Evolutionary conservation across 2,797 vertebrate species (phyloP).

Genomic region (Buceros bicornis): DNA sequence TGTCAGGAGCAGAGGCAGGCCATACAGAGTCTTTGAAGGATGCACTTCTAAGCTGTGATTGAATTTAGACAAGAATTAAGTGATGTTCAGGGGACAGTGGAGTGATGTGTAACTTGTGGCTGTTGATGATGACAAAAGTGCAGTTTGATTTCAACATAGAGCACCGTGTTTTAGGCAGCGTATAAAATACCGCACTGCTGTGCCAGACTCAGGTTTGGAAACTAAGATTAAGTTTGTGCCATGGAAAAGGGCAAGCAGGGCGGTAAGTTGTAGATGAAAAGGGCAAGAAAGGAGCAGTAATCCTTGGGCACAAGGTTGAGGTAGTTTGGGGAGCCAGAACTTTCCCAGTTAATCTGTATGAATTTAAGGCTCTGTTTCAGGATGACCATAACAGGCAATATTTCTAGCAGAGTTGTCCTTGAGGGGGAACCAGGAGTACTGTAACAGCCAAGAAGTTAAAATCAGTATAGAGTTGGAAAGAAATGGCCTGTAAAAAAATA

Average conservation of each 20-base stretch:
- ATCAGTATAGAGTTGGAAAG: neutral
- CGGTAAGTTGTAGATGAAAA: neutral
- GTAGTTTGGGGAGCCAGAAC: neutral
- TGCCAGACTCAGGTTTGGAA: neutral
- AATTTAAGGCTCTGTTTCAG: neutral
- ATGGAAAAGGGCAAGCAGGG: neutral
- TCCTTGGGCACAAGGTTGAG: neutral
- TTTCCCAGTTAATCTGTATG: neutral
- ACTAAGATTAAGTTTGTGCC: neutral
- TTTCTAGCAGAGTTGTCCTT: slow-evolving; percentile 27
- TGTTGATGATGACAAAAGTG: neutral
- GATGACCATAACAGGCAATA: slow-evolving; percentile 3
- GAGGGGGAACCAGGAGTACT: neutral
- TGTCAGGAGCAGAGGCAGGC: neutral
- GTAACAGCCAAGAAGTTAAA: slow-evolving; percentile 25
- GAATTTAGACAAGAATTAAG: neutral
- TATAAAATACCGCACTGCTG: neutral
- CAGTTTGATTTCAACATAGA: neutral
- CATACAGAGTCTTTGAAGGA: neutral
- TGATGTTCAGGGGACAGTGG: neutral
- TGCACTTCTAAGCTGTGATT: neutral
- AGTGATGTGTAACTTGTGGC: neutral
- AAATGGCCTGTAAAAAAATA: slow-evolving; percentile 32
- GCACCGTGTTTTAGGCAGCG: neutral
- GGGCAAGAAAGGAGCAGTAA: neutral